These are phyloP conservation scores for Luscinia luscinia DNA, from an alignment of 2,797 vertebrate species.

Conservation along the genomic window DNA sequence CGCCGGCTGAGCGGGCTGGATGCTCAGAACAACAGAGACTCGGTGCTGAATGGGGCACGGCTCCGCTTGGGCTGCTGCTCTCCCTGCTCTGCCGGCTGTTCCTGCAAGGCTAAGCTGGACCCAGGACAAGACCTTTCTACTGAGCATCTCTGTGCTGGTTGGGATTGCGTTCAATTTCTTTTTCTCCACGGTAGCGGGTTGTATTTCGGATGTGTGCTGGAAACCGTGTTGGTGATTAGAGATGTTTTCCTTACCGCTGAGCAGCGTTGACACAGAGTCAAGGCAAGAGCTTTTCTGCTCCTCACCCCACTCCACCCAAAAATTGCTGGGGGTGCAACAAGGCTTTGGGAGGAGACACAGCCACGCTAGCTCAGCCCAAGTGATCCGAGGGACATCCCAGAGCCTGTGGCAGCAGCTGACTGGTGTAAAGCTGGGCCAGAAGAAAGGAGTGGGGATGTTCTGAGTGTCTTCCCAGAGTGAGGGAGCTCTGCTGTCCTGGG, in stretches of 20 bases:
- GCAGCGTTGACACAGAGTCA: not conserved
- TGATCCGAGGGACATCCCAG: not conserved
- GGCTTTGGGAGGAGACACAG: not conserved
- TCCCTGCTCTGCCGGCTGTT: fast-evolving
- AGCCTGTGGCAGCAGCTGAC: not conserved
- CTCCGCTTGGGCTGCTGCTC: fast-evolving
- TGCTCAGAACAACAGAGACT: not conserved
- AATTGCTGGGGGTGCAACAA: not conserved
- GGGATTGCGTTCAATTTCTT: not conserved
- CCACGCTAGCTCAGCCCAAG: not conserved
- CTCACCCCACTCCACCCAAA: not conserved
- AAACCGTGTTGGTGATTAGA: no score
- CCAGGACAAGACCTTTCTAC: not conserved
- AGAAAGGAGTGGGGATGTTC: not conserved
- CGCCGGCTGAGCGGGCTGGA: not conserved
- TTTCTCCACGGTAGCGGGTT: not conserved
- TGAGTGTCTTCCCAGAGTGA: not conserved
- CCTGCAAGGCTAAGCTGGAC: not conserved
- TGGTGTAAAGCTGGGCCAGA: not conserved
- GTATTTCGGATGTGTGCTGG: not conserved
- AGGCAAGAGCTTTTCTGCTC: not conserved
- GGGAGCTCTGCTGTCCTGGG: not conserved
- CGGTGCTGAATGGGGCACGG: fast-evolving
- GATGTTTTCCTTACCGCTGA: not conserved
- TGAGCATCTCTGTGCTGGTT: not conserved